A percentile compares a stretch with the other conserved stretches of the same genome.
phyloP scores from a whole-genome alignment of 2,113 vertebrate species.

The Pygoscelis adeliae region DNA sequence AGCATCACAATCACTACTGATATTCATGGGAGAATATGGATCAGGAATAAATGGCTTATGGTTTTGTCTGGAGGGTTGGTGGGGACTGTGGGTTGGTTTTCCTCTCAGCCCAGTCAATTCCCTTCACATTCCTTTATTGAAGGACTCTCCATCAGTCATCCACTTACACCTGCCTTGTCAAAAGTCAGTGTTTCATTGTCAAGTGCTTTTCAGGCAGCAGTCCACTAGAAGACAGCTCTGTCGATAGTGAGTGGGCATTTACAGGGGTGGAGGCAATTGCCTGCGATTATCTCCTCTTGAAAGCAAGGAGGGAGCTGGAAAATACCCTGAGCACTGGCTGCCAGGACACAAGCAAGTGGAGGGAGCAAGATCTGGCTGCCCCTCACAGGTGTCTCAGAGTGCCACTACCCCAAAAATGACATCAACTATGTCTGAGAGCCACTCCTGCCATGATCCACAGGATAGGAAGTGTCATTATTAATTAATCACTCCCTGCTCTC shows the following conservation, averaged over 20 bases:
- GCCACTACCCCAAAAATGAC: background rate
- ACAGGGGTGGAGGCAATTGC: background rate
- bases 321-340: background rate
- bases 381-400: background rate
- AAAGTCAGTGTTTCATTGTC: slow-evolving; percentile 46
- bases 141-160: slow-evolving; percentile 40
- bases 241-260: slow-evolving; percentile 37
- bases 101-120: slow-evolving; percentile 16
- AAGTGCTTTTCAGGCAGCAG: slow-evolving; percentile 38
- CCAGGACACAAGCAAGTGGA: background rate
- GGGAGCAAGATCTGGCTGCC: background rate
- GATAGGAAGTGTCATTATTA: background rate
- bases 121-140: slow-evolving; percentile 16
- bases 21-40: background rate
- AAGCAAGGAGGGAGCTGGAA: background rate
- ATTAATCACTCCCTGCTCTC: background rate
- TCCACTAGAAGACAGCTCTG: slow-evolving; percentile 25
- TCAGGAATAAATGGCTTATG: background rate
- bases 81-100: background rate
- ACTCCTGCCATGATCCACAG: background rate
- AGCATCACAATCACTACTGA: background rate
- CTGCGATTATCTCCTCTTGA: slow-evolving; percentile 31
- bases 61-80: background rate
- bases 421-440: background rate
- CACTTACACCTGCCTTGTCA: slow-evolving; percentile 52